Percentiles rank a stretch among this genome's conserved stretches.
phyloP scores from a whole-genome alignment of 2,797 vertebrate species.

The Champsocephalus esox region DNA sequence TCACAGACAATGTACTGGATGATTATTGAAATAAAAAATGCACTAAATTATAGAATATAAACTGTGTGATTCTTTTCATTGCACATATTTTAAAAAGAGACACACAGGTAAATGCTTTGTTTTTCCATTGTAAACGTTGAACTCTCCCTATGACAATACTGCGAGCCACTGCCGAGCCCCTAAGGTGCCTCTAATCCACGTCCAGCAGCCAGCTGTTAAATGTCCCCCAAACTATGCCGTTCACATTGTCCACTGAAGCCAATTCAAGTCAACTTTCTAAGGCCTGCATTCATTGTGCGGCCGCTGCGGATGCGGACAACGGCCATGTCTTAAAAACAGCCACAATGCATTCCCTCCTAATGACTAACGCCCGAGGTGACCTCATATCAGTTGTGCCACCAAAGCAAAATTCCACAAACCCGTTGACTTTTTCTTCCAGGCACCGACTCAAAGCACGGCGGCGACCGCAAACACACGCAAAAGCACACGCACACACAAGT shows the following conservation, averaged over 20 bases:
- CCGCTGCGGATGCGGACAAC: conserved; percentile 78
- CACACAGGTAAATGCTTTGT: conserved; percentile 31
- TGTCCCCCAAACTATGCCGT: conserved; percentile 77
- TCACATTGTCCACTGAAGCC: conserved; percentile 83
- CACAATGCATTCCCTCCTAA: conserved; percentile 87
- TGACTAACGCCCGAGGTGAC: conserved; percentile 86
- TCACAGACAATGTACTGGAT: conserved; percentile 67
- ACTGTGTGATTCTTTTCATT: conserved; percentile 10
- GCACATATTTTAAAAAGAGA: conserved; percentile 17
- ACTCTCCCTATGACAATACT: conserved; percentile 55
- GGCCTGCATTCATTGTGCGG: conserved; percentile 84
- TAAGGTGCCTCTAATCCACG: conserved; percentile 83
- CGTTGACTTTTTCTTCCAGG: conserved; percentile 83
- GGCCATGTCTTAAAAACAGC: conserved; percentile 87
- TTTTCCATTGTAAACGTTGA: conserved; percentile 38
- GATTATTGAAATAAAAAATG: conserved; percentile 76
- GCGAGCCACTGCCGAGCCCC: conserved; percentile 50
- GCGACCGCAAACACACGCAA: conserved; percentile 54
- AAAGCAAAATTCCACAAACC: conserved; percentile 86
- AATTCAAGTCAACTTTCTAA: conserved; percentile 87
- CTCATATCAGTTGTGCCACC: conserved; percentile 86
- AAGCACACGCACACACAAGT: conserved; percentile 20
- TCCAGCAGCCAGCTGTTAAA: conserved; percentile 79
- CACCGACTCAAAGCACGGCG: conserved; percentile 59
- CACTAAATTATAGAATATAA: conserved; percentile 72